Evolutionary conservation across 1,140 invertebrate species (phyloP), one percentile per base, ranked within the genome.

Genomic region (Zaprionus africanus): DNA sequence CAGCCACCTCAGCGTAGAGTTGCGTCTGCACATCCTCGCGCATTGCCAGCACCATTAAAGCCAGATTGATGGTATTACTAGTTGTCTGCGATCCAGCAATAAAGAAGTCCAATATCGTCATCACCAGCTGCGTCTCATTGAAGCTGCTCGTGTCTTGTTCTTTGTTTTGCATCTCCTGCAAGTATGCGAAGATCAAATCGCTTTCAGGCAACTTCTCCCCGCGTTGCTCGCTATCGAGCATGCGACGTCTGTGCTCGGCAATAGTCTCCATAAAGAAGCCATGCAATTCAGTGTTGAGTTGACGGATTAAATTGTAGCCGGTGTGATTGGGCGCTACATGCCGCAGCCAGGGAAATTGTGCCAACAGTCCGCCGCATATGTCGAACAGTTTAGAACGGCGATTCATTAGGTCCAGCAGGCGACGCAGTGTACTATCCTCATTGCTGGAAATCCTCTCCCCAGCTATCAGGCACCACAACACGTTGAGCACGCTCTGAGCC

Each of bases 71-170:
- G 0, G 95, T 95, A 34, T 94, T 95, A 43, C 96, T 95, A 0
- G 96, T 97, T 0, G 97, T 97, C 66, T 94, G 94, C 0, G 94
- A 94, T 7, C 96, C 96, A 4, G 95, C 96, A 69, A 96, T 94
- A 60, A 97, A 95, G 4, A 96, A 92, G 83, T 97, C 96, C 9
- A 96, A 79, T 69, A 96, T 94, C n/a, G 96, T 94, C 80, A 96
- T 94, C 15, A 95, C 93, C 34, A 97, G 85, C 82, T 96, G 96
- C 6, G 95, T 95, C 51, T 96, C 96, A 95, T 93, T 78, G 75
- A 96, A 97, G 12, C 93, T 94, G 11, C 91, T 81, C 12, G 87
- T 85, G 4, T 92, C 73, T 24, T 72, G 72, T 2, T 61, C 92
- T 13, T 92, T 90, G 2, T 93, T 86, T 7, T 92, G 91, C 94